Base-by-base conservation (phyloP, 2,888 invertebrate species). In the Cremastinae sp. region DNA sequence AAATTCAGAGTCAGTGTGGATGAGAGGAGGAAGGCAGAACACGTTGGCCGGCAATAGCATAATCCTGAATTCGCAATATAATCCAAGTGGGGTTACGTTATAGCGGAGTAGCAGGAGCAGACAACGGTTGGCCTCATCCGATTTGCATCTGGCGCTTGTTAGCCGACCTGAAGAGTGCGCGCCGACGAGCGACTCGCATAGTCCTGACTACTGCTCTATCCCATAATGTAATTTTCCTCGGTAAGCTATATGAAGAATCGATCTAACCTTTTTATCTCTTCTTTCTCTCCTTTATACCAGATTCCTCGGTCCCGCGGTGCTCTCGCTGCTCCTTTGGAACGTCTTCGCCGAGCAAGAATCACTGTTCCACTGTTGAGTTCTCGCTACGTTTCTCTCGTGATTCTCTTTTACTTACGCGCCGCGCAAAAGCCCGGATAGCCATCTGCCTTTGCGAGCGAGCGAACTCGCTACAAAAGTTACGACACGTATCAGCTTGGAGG, bases 101-200 rank as follows among this genome's bases (percentile, higher is more conserved):
- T 41, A 51, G 12, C 41, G 47, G 66, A 73, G 64, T 36, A 54
- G 58, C 51, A 62, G 12, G 12, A 12, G 12, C n/a, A 61, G 61
- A 74, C 71, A 74, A 76, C 28, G 79, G 78, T 78, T 78, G 75
- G 75, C 59, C 79, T 79, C 75, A 69, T 74, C 78, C 82, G 86
- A 86, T 86, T 86, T 84, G 86, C 86, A 86, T 86, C 86, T 86
- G 86, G 83, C 81, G 86, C 86, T 86, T 86, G 86, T 86, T 86
- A 86, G 84, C 74, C 77, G 74, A 53, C 45, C 53, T 56, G 36
- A 68, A 28, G 28, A 28, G 28, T 28, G 28, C 28, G 28, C 28
- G 28, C 28, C 28, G 28, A 28, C 28, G 28, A 45, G 20, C 41
- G 54, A 41, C 72, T 64, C 75, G 75, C 78, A 64, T 45, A 76